These are phyloP conservation scores for Saturnia japonica DNA, from an alignment of 2,888 invertebrate species.

Conservation along the genomic window DNA sequence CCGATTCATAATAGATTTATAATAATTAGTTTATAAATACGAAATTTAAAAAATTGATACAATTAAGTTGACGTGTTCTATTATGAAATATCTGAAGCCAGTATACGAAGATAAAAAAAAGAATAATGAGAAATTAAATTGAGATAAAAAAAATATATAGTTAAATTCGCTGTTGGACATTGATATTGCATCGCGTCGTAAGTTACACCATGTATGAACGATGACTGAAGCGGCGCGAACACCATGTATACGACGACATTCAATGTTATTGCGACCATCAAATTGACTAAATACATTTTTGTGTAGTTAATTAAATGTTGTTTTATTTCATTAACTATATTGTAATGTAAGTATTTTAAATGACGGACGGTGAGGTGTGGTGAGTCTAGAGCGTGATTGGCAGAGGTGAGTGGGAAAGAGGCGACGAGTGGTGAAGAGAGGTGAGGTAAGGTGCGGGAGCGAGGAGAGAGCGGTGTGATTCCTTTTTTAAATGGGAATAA, in stretches of 20 bases:
- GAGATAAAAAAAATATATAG: conserved; percentile 50
- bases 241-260: conserved; percentile 78
- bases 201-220: conserved; percentile 33
- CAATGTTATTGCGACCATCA: conserved; percentile 80
- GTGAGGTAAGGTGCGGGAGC: no score
- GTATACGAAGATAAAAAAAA: conserved; percentile 69
- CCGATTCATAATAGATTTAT: conserved; percentile 21
- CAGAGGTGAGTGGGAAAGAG: no score
- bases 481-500: no score
- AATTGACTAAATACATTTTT: conserved; percentile 80
- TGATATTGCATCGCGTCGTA: conserved; percentile 57
- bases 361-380: no score
- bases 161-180: conserved; percentile 60
- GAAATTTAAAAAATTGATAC: conserved; percentile 49
- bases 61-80: conserved; percentile 77
- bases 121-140: conserved; percentile 60
- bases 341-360: no score
- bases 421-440: no score
- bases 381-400: no score
- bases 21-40: conserved; percentile 46
- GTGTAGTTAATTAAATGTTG: conserved; percentile 67
- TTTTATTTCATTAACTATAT: conserved; percentile 17
- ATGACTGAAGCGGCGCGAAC: conserved; percentile 61
- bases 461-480: no score
- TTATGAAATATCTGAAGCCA: conserved; percentile 80